Percentiles rank a stretch among this genome's conserved stretches.
These are phyloP conservation scores for Anabacerthia variegaticeps DNA, from an alignment of 2,797 vertebrate genomes.

Conservation along the genomic window DNA sequence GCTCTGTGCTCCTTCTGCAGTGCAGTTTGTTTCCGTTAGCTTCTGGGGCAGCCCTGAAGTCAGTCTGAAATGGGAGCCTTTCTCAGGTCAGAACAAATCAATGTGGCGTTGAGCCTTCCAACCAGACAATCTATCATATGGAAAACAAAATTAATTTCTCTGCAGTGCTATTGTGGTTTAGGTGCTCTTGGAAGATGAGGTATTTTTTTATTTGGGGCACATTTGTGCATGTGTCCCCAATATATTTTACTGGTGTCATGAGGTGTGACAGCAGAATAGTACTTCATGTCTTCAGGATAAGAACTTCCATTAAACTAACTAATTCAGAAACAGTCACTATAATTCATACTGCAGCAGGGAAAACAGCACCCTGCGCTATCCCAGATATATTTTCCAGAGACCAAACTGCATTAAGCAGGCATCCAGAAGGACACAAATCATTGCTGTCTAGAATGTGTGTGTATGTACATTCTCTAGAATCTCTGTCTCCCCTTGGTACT, in stretches of 20 bases:
- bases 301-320: slow-evolving; percentile 54
- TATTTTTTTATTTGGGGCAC: background rate
- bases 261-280: slow-evolving; percentile 41
- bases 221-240: background rate
- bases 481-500: background rate
- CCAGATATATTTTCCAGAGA: slow-evolving; percentile 8
- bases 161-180: slow-evolving; percentile 35
- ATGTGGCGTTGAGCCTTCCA: slow-evolving; percentile 20
- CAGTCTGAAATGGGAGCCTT: slow-evolving; percentile 24
- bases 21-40: slow-evolving; percentile 41
- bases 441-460: background rate
- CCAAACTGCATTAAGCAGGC: background rate
- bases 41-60: slow-evolving; percentile 18
- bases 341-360: slow-evolving; percentile 23
- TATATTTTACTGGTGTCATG: slow-evolving; percentile 15
- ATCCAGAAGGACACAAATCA: slow-evolving; percentile 13
- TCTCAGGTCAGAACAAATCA: slow-evolving; percentile 41
- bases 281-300: slow-evolving; percentile 58
- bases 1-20: background rate
- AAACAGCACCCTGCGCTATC: slow-evolving; percentile 1
- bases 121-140: slow-evolving; percentile 41
- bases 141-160: slow-evolving; percentile 49
- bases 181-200: background rate
- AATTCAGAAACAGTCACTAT: slow-evolving; percentile 41
- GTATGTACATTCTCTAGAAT: background rate